Percentiles rank a stretch among this genome's conserved stretches.
Conservation (phyloP, 2,113 vertebrate species). For the Meles meles region DNA sequence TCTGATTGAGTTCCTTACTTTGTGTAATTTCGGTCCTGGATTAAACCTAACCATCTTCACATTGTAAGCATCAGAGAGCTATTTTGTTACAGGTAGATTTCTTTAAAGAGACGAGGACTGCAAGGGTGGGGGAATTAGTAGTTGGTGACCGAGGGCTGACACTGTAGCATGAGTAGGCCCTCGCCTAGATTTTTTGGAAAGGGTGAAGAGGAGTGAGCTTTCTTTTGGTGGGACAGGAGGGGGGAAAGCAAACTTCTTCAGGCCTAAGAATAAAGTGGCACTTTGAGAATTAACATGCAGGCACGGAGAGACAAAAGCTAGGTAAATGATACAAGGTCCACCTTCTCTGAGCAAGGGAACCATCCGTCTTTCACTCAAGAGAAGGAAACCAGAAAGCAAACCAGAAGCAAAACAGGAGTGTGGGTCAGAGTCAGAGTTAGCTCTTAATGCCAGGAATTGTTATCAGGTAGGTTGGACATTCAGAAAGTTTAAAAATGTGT, state of each 20-base stretch:
- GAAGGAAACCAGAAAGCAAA: conserved; percentile 24
- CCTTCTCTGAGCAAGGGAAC: not conserved
- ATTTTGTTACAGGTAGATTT: not conserved
- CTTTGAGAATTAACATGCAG: not conserved
- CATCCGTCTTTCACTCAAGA: not conserved
- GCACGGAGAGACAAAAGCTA: not conserved
- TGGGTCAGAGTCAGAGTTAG: not conserved
- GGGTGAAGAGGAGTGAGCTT: not conserved
- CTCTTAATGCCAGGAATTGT: not conserved
- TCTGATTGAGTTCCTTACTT: not conserved
- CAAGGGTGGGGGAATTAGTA: not conserved
- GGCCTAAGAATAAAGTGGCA: not conserved
- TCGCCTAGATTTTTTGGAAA: not conserved
- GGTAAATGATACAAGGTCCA: not conserved
- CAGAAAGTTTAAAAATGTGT: not conserved
- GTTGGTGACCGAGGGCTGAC: not conserved
- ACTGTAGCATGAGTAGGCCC: not conserved
- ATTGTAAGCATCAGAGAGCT: not conserved
- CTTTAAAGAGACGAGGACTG: not conserved
- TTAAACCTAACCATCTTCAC: not conserved
- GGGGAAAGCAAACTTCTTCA: not conserved
- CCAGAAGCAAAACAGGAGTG: not conserved
- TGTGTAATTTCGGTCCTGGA: not conserved
- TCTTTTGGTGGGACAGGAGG: not conserved
- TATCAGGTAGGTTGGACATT: not conserved